phyloP scores from a whole-genome alignment of 2,888 invertebrate species.

The Trachelus stipa region DNA sequence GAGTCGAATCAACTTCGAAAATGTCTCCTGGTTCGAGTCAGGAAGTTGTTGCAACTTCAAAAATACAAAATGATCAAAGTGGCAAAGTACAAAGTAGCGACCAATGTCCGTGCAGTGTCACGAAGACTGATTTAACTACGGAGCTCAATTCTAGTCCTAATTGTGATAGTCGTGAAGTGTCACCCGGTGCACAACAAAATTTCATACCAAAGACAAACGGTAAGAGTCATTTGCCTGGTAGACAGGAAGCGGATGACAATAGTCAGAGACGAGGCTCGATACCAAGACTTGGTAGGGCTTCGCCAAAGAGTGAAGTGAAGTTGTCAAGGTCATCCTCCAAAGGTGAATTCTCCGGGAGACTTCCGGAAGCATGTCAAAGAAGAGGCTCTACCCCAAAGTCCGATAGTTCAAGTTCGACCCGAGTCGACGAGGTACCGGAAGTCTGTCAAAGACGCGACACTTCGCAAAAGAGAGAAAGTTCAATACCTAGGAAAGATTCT shows the following conservation, averaged over 20 bases:
- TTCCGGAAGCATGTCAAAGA: conserved; percentile 16
- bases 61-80: conserved; percentile 18
- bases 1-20: conserved; percentile 33
- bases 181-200: background rate
- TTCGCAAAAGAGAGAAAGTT: conserved; percentile 35
- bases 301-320: conserved; percentile 41
- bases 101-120: conserved; percentile 16
- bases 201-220: background rate
- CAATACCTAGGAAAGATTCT: conserved; percentile 37
- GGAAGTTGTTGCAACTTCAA: conserved; percentile 26
- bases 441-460: conserved; percentile 37
- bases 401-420: conserved; percentile 32
- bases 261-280: conserved; percentile 40
- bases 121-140: conserved; percentile 21
- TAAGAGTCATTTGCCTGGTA: background rate
- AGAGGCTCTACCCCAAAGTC: conserved; percentile 39
- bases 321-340: conserved; percentile 34
- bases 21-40: conserved; percentile 34
- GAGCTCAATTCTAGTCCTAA: background rate
- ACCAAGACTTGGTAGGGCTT: conserved; percentile 36
- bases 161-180: background rate
- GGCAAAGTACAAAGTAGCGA: conserved; percentile 19
- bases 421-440: conserved; percentile 35
- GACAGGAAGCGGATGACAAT: conserved; percentile 35
- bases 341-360: conserved; percentile 28